A percentile compares a stretch with the other conserved stretches of the same genome.
Evolutionary conservation across 2,113 vertebrate genomes (phyloP).

Genomic region (Phrynosoma platyrhinos): DNA sequence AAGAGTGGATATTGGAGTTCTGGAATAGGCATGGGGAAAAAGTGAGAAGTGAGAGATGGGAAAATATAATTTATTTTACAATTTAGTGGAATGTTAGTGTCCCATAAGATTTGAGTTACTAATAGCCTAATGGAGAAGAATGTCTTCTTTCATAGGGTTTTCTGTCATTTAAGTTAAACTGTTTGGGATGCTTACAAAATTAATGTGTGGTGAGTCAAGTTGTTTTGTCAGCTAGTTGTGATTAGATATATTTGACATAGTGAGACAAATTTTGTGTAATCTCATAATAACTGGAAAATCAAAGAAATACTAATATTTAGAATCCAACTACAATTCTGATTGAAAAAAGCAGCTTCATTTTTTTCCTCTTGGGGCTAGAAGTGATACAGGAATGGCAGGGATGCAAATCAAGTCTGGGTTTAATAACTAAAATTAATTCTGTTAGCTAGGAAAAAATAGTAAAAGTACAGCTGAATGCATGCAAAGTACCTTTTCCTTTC

Average conservation of each 20-base stretch:
- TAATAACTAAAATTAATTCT: not conserved
- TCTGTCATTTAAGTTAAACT: not conserved
- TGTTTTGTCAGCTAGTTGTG: not conserved
- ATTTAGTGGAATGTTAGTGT: not conserved
- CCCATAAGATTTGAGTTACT: not conserved
- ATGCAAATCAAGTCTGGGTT: not conserved
- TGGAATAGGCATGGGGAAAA: not conserved
- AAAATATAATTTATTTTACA: not conserved
- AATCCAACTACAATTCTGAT: not conserved
- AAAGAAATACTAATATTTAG: not conserved
- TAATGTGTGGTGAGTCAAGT: not conserved
- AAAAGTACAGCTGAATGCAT: not conserved
- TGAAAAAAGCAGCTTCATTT: not conserved
- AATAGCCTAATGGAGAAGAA: not conserved
- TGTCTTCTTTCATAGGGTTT: not conserved
- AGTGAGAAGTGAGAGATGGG: not conserved
- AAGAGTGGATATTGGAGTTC: not conserved
- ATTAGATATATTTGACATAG: not conserved
- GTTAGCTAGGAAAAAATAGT: not conserved
- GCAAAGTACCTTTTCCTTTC: not conserved
- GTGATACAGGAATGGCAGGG: not conserved
- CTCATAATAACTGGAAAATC: not conserved
- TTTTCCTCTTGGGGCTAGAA: not conserved
- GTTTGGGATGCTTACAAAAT: not conserved
- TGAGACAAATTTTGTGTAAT: not conserved